phyloP scores from a whole-genome alignment of 2,113 vertebrate genomes.

The Ibidorhyncha struthersii region DNA sequence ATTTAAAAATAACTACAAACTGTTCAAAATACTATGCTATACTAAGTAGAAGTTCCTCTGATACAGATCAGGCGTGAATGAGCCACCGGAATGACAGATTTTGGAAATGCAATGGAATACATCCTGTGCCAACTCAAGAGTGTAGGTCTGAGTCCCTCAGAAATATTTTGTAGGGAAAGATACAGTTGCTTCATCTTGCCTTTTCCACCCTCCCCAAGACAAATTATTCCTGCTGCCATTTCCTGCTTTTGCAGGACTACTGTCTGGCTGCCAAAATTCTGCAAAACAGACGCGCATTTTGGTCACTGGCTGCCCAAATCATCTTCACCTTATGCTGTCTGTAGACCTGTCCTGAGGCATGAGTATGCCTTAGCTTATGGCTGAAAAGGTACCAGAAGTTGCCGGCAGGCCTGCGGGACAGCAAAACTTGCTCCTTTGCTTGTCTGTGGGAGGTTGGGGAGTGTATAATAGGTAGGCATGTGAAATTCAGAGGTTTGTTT shows the following conservation, averaged over 20 bases:
- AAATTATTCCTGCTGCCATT: neutral
- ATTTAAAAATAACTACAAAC: neutral
- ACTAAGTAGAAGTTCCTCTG: neutral
- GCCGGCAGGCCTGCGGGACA: neutral
- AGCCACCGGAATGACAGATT: neutral
- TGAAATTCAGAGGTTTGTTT: slow-evolving; percentile 15
- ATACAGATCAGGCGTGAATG: neutral
- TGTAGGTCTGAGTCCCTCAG: neutral
- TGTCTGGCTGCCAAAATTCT: neutral
- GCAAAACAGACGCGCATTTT: neutral
- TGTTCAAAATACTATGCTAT: neutral
- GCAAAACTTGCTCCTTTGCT: neutral
- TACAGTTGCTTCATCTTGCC: neutral
- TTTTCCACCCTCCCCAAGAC: neutral
- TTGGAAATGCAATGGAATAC: neutral
- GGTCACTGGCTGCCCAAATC: neutral
- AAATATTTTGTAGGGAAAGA: neutral
- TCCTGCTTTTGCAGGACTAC: neutral
- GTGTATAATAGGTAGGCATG: neutral
- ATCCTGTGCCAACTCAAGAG: neutral
- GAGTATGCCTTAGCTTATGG: neutral
- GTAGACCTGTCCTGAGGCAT: neutral
- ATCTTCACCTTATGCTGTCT: neutral
- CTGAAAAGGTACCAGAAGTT: neutral
- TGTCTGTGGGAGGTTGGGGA: neutral